Base-by-base conservation (phyloP, 2,888 invertebrate genomes). In the Sympetrum striolatum region DNA sequence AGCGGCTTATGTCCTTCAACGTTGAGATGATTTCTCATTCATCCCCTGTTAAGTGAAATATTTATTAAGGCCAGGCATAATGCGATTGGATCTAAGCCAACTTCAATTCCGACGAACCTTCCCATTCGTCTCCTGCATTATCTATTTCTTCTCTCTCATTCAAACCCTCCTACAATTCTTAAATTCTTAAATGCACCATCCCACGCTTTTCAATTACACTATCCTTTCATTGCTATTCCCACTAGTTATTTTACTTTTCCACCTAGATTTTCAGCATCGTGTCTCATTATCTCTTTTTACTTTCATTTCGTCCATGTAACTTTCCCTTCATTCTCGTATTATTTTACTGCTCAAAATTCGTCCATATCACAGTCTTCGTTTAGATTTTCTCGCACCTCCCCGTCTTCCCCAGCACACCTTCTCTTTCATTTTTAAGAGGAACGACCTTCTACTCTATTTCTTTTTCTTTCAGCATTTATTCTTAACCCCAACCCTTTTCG, bases 321-420 rank as follows among this genome's bases (percentile, higher is more conserved):
- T 53, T 53, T 53, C n/a, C 53, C 81, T n/a, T 82, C 44, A 10
- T 44, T 44, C 44, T 44, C 44, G 10, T 86, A 25, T 14, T 12
- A 0, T 25, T 53, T 31, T 37, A 18, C 86, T n/a, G 82, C 22
- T n/a, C 60, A 6, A 86, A 60, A 64, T 35, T 60, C 60, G 58
- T 60, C 82, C 82, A 8, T 58, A 82, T 82, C 82, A 82, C 82
- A 58, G 35, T 35, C 31, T 82, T 31, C 82, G 53, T 82, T 82
- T 82, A 58, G 35, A 8, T 82, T 82, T 64, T 37, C 31, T 18
- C 86, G 60, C n/a, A 60, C 39, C 60, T n/a, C 58, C 53, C 18
- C 53, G 18, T 18, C 35, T 86, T 86, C 86, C n/a, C 22, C 86
- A 22, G 31, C 86, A n/a, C 86, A 58, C 58, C 58, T 60, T 80